Conservation (phyloP, 2,888 invertebrate genomes). For the Xanthorhoe designata region DNA sequence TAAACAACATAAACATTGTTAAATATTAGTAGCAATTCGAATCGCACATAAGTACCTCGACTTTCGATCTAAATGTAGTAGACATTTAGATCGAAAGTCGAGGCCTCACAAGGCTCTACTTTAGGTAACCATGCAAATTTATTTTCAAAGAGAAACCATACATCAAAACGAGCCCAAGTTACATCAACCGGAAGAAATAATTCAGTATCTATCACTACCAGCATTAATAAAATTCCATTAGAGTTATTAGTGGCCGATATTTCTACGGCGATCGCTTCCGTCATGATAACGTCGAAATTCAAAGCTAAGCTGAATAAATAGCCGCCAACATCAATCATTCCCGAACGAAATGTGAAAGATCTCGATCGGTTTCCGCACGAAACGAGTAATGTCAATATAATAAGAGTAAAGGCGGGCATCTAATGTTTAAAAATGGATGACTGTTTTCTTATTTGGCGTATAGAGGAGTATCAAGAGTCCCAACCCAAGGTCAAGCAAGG, state of each 20-base stretch:
- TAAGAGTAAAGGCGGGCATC: neutral
- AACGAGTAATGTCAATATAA: constrained; percentile 53
- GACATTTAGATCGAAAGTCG: neutral
- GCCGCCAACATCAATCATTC: constrained; percentile 50
- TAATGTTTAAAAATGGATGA: neutral
- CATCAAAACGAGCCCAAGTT: constrained; percentile 8
- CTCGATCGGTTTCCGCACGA: constrained; percentile 47
- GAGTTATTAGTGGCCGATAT: constrained; percentile 33
- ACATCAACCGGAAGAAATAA: constrained; percentile 24
- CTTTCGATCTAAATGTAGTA: too few relatives aligned
- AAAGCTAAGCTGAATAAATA: constrained; percentile 46
- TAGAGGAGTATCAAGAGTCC: too few relatives aligned
- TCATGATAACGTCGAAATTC: constrained; percentile 44
- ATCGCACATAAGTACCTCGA: too few relatives aligned
- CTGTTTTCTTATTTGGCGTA: too few relatives aligned
- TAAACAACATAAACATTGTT: too few relatives aligned
- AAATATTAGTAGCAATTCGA: too few relatives aligned
- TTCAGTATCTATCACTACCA: constrained; percentile 23
- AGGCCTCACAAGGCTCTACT: neutral
- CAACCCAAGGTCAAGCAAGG: too few relatives aligned
- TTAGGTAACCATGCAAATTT: neutral
- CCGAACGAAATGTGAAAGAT: constrained; percentile 41
- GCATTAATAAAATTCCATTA: constrained; percentile 30
- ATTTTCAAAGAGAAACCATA: neutral
- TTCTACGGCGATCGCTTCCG: constrained; percentile 23